A percentile compares a stretch with the other conserved stretches of the same genome.
phyloP scores from a whole-genome alignment of 2,797 vertebrate genomes.

The Heliangelus exortis region DNA sequence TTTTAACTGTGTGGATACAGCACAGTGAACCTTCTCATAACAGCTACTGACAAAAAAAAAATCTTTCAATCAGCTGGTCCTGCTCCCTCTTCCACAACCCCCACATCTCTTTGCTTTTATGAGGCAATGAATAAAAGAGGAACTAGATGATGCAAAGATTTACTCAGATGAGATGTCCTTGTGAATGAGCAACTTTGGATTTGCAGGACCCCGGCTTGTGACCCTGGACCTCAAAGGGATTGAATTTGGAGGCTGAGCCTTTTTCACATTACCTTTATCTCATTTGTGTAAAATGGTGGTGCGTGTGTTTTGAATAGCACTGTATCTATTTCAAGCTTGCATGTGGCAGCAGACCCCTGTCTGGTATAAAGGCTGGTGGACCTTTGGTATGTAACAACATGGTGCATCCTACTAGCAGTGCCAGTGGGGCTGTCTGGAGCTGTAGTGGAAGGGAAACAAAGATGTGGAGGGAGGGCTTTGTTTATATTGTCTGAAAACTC shows the following conservation, averaged over 20 bases:
- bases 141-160: conserved; percentile 5
- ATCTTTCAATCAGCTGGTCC: conserved; percentile 18
- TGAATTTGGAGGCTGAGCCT: not conserved
- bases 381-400: fast-evolving
- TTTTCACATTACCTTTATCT: not conserved
- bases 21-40: conserved; percentile 48
- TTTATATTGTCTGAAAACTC: not conserved
- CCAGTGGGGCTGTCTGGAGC: not conserved
- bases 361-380: not conserved
- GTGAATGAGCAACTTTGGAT: not conserved
- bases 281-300: not conserved
- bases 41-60: conserved; percentile 7
- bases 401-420: not conserved
- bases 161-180: not conserved
- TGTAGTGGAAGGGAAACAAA: not conserved
- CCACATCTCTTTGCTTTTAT: conserved; percentile 21
- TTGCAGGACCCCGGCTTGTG: fast-evolving
- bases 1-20: conserved; percentile 34
- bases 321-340: not conserved
- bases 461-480: not conserved
- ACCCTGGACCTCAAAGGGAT: not conserved
- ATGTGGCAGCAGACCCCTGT: not conserved
- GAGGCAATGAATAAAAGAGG: conserved; percentile 35
- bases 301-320: not conserved
- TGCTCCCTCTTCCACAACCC: not conserved